Evolutionary conservation across 2,797 vertebrate species (phyloP).

Genomic region (Pantherophis alleghaniensis): DNA sequence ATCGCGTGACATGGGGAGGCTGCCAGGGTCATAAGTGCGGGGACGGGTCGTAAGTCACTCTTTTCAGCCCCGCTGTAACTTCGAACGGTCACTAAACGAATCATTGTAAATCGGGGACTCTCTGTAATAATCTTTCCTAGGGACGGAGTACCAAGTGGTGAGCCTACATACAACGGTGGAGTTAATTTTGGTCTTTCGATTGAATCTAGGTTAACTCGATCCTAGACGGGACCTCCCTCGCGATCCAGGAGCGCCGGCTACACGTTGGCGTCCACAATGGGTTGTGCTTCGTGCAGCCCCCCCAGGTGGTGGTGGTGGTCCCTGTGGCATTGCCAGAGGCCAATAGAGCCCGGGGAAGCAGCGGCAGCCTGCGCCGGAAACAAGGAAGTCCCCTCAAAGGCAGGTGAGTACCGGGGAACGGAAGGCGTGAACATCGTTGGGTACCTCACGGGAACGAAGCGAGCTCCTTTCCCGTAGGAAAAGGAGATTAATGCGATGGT

Average conservation of each 20-base stretch:
- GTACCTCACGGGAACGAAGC: not conserved
- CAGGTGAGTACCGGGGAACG: conserved; percentile 66
- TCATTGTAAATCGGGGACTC: not conserved
- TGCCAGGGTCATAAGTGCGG: not conserved
- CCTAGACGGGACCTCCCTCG: conserved; percentile 57
- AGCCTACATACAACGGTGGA: not conserved
- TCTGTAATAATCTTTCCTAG: not conserved
- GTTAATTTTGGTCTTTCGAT: not conserved
- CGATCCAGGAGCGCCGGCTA: conserved; percentile 87
- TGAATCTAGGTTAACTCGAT: conserved; percentile 63
- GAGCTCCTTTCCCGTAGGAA: not conserved
- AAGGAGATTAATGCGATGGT: not conserved
- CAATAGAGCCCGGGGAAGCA: conserved; percentile 41
- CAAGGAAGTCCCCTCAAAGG: conserved; percentile 41
- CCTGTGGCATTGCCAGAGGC: conserved; percentile 78
- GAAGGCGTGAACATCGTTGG: not conserved
- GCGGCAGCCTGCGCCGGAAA: conserved; percentile 62
- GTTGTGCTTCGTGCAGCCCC: conserved; percentile 83
- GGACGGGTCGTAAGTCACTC: not conserved
- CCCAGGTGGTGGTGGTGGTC: conserved; percentile 87
- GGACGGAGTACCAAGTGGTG: no score
- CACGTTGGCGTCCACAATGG: conserved; percentile 90
- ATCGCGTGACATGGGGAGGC: not conserved
- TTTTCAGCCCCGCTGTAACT: not conserved
- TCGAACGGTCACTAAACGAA: not conserved